Evolutionary conservation across 1,140 invertebrate genomes (phyloP).

Genomic region (Aphis gossypii): DNA sequence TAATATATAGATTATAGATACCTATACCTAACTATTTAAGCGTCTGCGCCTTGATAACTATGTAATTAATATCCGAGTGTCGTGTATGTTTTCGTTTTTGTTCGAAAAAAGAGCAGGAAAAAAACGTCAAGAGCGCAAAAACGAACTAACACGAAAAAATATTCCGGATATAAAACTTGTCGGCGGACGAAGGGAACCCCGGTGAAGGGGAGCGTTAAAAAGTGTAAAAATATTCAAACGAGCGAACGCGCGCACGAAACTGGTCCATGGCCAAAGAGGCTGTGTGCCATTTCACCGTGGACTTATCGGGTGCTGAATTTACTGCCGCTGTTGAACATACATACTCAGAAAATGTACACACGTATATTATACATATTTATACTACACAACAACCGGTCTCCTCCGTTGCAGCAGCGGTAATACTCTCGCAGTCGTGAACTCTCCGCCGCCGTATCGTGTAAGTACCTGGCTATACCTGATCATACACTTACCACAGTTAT

Average conservation of each 20-base stretch:
- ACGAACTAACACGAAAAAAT: background rate
- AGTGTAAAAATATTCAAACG: background rate
- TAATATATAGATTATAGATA: too few species aligned
- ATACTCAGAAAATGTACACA: background rate
- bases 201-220: background rate
- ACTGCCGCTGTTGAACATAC: background rate
- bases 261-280: constrained; percentile 38
- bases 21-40: too few species aligned
- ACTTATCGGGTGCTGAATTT: background rate
- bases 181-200: background rate
- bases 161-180: background rate
- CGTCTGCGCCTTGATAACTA: too few species aligned
- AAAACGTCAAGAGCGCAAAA: background rate
- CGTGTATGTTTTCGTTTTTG: too few species aligned
- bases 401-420: background rate
- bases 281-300: constrained; percentile 6
- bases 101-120: background rate
- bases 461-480: background rate
- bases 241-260: background rate
- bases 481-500: background rate
- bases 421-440: background rate
- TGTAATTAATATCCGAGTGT: too few species aligned
- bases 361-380: background rate
- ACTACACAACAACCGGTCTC: background rate
- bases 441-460: background rate